Conservation (phyloP, 2,113 vertebrate genomes). For the Urocolius indicus region DNA sequence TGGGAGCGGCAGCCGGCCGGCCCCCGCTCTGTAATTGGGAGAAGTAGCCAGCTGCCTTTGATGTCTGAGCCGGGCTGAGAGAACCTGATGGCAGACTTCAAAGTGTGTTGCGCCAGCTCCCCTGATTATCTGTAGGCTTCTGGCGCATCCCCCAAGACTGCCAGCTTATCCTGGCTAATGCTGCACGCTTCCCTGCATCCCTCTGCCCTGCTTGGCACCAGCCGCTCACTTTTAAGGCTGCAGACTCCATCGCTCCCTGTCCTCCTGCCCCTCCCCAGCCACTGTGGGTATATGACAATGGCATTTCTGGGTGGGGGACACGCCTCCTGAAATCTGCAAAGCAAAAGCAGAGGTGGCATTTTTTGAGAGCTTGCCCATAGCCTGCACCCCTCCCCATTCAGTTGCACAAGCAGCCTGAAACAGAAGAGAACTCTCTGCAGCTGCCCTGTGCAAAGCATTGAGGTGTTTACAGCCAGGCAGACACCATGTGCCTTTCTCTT, state of each 20-base stretch:
- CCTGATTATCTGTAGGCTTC: slow-evolving; percentile 46
- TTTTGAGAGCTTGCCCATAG: not conserved
- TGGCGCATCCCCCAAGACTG: not conserved
- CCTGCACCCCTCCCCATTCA: fast-evolving
- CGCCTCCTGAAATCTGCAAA: not conserved
- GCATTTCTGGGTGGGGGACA: not conserved
- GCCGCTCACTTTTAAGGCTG: not conserved
- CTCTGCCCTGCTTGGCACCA: not conserved
- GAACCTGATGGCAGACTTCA: slow-evolving; percentile 49
- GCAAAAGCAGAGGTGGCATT: not conserved
- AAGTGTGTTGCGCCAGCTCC: slow-evolving; percentile 31
- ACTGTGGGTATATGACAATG: not conserved
- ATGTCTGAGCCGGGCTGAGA: slow-evolving; percentile 53
- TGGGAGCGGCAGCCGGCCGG: not conserved
- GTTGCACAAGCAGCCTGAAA: not conserved
- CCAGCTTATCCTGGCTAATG: slow-evolving; percentile 56
- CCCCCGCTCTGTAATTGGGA: not conserved
- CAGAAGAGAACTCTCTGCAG: not conserved
- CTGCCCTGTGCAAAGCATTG: not conserved
- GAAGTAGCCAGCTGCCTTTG: slow-evolving; percentile 54
- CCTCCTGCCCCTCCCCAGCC: not conserved
- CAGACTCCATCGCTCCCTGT: not conserved
- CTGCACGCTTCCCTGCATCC: not conserved
- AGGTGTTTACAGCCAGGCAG: not conserved
- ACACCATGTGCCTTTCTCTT: fast-evolving